These are phyloP conservation scores for Zenarchopterus dispar DNA, from an alignment of 2,797 vertebrate species.

Conservation along the genomic window DNA sequence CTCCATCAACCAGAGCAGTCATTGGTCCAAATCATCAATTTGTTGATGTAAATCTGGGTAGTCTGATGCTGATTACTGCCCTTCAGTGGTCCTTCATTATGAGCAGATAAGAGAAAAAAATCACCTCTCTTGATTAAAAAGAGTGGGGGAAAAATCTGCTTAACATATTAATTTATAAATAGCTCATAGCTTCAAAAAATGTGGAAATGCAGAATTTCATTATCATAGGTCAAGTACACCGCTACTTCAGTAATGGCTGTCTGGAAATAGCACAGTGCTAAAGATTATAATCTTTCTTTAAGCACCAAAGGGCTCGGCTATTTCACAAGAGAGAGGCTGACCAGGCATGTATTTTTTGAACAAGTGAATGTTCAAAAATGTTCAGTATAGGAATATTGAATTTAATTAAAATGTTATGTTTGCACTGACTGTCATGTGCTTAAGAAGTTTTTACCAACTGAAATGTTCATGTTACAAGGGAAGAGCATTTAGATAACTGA, in stretches of 20 bases:
- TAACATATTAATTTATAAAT: constrained; percentile 56
- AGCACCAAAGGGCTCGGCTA: neutral
- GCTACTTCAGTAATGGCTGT: constrained; percentile 10
- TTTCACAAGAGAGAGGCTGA: constrained; percentile 13
- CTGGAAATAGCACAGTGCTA: constrained; percentile 21
- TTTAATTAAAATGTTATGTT: constrained; percentile 39
- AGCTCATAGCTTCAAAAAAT: constrained; percentile 34
- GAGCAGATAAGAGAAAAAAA: constrained; percentile 26
- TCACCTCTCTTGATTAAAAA: constrained; percentile 58
- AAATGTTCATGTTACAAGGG: constrained; percentile 22
- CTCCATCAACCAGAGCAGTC: constrained; percentile 69
- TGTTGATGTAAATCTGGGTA: constrained; percentile 67
- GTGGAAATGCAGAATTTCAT: constrained; percentile 25
- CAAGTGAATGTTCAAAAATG: constrained; percentile 15
- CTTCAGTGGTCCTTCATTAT: constrained; percentile 38
- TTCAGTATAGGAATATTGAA: constrained; percentile 30
- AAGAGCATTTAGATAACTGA: constrained; percentile 38
- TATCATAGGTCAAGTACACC: constrained; percentile 12
- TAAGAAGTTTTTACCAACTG: constrained; percentile 20
- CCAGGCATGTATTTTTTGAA: constrained; percentile 16
- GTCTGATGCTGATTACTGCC: constrained; percentile 73
- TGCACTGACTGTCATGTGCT: constrained; percentile 38
- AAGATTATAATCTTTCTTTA: constrained; percentile 18
- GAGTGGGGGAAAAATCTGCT: constrained; percentile 33
- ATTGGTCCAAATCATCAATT: constrained; percentile 68